Conservation (phyloP, 1,140 invertebrate genomes). For the Ips typographus region DNA sequence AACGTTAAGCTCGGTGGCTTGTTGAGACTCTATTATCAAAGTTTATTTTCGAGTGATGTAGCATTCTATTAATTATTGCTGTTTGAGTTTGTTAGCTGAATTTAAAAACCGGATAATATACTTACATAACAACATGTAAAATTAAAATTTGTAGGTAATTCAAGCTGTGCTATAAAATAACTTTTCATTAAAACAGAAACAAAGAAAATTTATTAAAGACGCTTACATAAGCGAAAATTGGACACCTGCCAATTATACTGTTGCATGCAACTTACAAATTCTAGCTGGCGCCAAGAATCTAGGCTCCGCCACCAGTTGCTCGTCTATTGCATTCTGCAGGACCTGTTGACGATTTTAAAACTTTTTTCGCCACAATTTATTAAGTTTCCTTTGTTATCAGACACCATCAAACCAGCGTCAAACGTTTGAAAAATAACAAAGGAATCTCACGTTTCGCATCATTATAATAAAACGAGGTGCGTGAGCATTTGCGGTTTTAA, state of each 20-base stretch:
- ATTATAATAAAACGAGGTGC: too few species aligned
- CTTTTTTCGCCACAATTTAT: too few species aligned
- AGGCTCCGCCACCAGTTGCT: slow-evolving; percentile 47
- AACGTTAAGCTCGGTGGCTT: slow-evolving; percentile 9
- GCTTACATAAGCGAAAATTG: slow-evolving; percentile 31
- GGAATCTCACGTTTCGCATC: too few species aligned
- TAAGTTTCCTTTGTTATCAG: too few species aligned
- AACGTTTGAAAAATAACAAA: too few species aligned
- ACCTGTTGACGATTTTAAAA: slow-evolving; percentile 42
- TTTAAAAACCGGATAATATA: too few species aligned
- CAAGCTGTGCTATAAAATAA: background rate
- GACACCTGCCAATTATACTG: slow-evolving; percentile 51
- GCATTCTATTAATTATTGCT: background rate
- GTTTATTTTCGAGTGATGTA: slow-evolving; percentile 7
- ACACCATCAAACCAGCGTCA: too few species aligned
- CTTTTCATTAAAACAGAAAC: background rate
- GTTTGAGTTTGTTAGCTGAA: too few species aligned
- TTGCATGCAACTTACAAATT: slow-evolving; percentile 43
- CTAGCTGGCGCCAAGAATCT: slow-evolving; percentile 44
- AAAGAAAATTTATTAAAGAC: slow-evolving; percentile 7
- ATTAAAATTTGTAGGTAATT: background rate
- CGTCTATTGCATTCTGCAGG: slow-evolving; percentile 7
- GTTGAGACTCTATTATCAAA: slow-evolving; percentile 9
- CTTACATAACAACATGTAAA: too few species aligned
- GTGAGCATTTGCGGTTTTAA: too few species aligned